Evolutionary conservation across 2,797 vertebrate species (phyloP), one percentile per base, ranked within the genome.

Genomic region (Pyrrhura leucotis): DNA sequence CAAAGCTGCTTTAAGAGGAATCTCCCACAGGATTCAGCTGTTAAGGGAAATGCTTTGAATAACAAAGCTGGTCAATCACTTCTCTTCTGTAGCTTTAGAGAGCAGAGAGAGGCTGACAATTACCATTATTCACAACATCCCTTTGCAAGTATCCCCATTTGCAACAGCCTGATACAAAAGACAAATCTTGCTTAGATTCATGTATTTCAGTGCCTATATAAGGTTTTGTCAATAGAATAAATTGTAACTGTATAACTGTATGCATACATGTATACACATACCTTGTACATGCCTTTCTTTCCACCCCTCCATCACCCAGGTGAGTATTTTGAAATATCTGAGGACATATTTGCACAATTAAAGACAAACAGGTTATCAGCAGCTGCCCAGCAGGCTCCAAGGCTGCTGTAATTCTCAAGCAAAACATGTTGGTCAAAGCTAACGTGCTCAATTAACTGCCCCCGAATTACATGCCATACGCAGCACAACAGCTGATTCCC

Each of bases 11-110:
- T 71, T n/a, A 44, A 67, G 37, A 89, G 86, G 59, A 84, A 91
- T 90, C 78, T 90, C 81, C 77, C 81, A 76, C 71, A 90, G 71
- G 71, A 92, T 82, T 90, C 90, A 92, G 74, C 84, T 91, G 83
- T 71, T 92, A 51, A 73, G 74, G 83, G 47, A 94, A 93, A 87
- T 71, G 80, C 88, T 92, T 69, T 71, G 42, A 94, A 88, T 87
- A 95, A 85, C 93, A 79, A 95, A 90, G 33, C 74, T 71, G 37
- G 47, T 53, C 91, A 63, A 59, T 45, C 71, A 39, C 59, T 73
- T 76, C 39, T 68, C 59, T 78, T 67, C 42, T 15, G 28, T 28
- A 85, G 71, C 72, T 90, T 63, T 56, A 66, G 29, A 72, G 17
- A 74, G 29, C 42, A 66, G 48, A 90, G 76, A 54, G n/a, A 88